phyloP scores from a whole-genome alignment of 2,113 vertebrate species.

The Callipepla squamata region DNA sequence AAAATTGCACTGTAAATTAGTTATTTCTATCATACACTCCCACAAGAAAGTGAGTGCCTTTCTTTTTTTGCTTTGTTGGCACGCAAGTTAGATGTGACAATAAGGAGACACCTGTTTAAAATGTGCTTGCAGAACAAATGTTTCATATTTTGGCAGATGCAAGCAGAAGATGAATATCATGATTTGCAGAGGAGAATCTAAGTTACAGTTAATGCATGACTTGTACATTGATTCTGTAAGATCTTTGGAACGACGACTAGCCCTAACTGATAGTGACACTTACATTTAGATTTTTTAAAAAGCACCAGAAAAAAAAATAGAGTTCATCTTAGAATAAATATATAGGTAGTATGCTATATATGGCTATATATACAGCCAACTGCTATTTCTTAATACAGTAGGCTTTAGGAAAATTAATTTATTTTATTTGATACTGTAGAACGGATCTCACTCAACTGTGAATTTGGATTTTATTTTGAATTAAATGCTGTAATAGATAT shows the following conservation, averaged over 20 bases:
- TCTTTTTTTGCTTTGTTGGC: neutral
- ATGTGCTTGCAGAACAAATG: neutral
- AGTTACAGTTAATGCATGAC: fast-evolving
- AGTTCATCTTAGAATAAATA: neutral
- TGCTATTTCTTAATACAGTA: neutral
- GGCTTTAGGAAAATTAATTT: neutral
- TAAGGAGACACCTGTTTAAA: fast-evolving
- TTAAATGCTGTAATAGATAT: neutral
- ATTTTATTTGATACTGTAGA: neutral
- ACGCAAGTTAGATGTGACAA: neutral
- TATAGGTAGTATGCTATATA: neutral
- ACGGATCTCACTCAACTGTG: neutral
- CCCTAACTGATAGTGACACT: neutral
- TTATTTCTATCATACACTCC: neutral
- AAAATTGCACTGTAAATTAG: neutral
- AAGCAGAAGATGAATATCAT: neutral
- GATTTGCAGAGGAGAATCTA: neutral
- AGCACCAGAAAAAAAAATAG: neutral
- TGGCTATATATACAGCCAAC: neutral
- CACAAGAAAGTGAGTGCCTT: neutral
- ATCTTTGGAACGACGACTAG: neutral
- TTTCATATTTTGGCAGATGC: neutral
- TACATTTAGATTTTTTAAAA: neutral
- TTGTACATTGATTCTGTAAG: neutral
- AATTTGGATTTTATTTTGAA: neutral